A percentile compares a stretch with the other conserved stretches of the same genome.
These are phyloP conservation scores for Ivindomyrus marchei DNA, from an alignment of 2,113 vertebrate genomes.

Conservation along the genomic window DNA sequence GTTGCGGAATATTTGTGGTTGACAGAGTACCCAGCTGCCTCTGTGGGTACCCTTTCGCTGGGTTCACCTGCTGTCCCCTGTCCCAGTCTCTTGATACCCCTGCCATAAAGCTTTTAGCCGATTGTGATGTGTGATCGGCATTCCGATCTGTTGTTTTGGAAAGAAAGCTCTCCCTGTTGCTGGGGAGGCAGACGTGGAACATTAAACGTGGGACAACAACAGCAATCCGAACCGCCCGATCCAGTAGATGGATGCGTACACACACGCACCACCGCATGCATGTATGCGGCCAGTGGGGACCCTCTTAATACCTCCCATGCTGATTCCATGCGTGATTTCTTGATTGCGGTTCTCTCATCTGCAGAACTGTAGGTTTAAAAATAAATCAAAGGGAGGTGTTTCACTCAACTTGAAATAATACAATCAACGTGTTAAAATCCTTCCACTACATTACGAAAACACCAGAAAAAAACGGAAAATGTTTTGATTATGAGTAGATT, in stretches of 20 bases:
- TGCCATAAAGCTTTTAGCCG: slow-evolving; percentile 62
- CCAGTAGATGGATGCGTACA: not conserved
- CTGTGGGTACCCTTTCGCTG: slow-evolving; percentile 41
- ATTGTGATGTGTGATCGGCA: slow-evolving; percentile 65
- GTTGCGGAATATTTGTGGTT: slow-evolving; percentile 14
- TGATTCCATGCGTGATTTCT: not conserved
- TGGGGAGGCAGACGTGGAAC: slow-evolving; percentile 35
- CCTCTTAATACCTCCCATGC: not conserved
- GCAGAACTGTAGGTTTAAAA: not conserved
- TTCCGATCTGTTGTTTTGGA: slow-evolving; percentile 61
- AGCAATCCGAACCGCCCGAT: slow-evolving; percentile 19
- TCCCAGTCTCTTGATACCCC: slow-evolving; percentile 56
- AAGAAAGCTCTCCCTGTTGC: slow-evolving; percentile 40
- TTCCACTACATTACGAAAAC: not conserved
- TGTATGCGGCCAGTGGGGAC: not conserved
- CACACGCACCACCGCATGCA: not conserved
- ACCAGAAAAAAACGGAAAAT: not conserved
- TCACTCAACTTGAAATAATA: not conserved
- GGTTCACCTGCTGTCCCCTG: slow-evolving; percentile 56
- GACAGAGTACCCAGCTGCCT: slow-evolving; percentile 12
- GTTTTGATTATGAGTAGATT: not conserved
- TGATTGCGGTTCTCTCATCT: not conserved
- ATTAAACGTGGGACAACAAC: slow-evolving; percentile 50
- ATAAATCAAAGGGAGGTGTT: not conserved
- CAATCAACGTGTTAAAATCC: not conserved